A percentile compares a stretch with the other conserved stretches of the same genome.
These are phyloP conservation scores for Pachyseris speciosa DNA, from an alignment of 64 coral and sea anemone genomes.

Conservation along the genomic window DNA sequence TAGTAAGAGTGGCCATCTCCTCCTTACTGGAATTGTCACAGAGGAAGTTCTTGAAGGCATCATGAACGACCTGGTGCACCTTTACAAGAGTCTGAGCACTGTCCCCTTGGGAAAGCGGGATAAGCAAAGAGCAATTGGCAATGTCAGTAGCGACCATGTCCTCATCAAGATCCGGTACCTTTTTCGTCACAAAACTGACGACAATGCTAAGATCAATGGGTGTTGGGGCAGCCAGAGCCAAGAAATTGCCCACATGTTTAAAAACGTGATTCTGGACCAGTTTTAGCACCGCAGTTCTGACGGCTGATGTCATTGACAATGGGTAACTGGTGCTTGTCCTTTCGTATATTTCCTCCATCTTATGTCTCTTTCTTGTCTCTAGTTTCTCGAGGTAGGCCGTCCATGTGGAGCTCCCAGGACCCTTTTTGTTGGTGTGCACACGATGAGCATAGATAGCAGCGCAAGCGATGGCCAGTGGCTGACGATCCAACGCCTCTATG, in stretches of 20 bases:
- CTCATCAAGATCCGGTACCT: background rate
- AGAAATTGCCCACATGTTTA: background rate
- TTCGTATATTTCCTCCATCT: conserved; percentile 1
- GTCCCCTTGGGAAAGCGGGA: background rate
- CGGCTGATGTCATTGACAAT: too few species aligned
- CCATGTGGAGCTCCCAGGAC: background rate
- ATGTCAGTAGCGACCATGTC: background rate
- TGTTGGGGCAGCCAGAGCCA: background rate
- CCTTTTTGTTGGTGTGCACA: background rate
- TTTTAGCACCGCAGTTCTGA: background rate
- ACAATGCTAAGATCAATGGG: background rate
- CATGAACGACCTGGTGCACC: conserved; percentile 15
- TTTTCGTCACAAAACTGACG: conserved; percentile 4
- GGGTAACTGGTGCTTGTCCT: background rate
- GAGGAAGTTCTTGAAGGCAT: background rate
- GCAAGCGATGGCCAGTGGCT: conserved; percentile 24
- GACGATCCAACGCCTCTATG: background rate
- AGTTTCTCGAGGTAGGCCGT: background rate
- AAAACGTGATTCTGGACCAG: background rate
- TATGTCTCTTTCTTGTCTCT: background rate
- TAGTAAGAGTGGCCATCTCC: background rate
- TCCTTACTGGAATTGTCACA: background rate
- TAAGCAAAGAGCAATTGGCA: conserved; percentile 4
- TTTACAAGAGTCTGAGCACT: background rate
- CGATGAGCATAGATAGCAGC: too few species aligned